Conservation (phyloP, 2,113 vertebrate genomes). For the Nothocercus nigrocapillus region DNA sequence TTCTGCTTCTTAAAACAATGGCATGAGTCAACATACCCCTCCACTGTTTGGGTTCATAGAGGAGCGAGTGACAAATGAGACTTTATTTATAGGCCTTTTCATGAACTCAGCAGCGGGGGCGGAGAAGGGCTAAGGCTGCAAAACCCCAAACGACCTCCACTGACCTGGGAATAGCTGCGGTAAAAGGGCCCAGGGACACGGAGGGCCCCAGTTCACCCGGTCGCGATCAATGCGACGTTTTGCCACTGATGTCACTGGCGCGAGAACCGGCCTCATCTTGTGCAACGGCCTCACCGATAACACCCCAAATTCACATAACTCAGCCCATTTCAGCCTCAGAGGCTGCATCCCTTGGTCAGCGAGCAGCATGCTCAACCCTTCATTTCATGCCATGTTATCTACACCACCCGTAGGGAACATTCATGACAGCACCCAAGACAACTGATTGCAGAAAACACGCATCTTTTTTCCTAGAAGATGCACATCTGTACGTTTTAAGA, state of each 20-base stretch:
- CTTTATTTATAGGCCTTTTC: conserved; percentile 66
- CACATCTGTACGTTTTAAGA: not conserved
- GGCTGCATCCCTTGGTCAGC: not conserved
- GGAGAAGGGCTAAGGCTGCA: conserved; percentile 14
- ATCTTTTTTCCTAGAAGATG: not conserved
- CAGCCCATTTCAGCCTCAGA: not conserved
- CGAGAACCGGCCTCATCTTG: not conserved
- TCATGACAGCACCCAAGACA: not conserved
- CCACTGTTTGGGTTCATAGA: conserved; percentile 15
- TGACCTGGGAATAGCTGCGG: conserved; percentile 28
- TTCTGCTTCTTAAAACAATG: conserved; percentile 53
- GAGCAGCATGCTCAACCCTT: not conserved
- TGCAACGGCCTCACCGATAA: accelerated
- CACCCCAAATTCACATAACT: not conserved
- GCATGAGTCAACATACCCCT: not conserved
- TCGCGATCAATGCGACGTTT: not conserved
- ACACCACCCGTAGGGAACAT: not conserved
- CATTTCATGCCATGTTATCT: not conserved
- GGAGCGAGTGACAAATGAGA: conserved; percentile 54
- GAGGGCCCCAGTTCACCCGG: not conserved
- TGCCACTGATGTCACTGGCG: not conserved
- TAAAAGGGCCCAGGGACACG: conserved; percentile 21
- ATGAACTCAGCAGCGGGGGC: not conserved
- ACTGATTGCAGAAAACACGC: conserved; percentile 5
- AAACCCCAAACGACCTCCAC: conserved; percentile 37